Evolutionary conservation across 92 coral and sea anemone genomes (phyloP).

Genomic region (Umimayanthus chanpuru): DNA sequence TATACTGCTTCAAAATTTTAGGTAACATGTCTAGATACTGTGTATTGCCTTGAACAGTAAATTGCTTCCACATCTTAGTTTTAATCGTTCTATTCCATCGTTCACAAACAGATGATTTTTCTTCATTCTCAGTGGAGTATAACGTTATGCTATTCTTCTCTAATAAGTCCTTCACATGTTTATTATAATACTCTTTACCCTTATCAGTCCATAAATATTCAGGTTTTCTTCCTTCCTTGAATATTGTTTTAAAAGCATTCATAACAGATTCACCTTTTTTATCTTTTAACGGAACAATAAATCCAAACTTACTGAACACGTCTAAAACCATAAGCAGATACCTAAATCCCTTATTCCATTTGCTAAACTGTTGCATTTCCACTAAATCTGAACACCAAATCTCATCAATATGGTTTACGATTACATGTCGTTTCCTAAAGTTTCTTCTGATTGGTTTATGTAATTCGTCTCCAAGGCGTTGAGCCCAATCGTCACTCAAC

Average conservation of each 20-base stretch:
- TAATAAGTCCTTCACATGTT: too few species aligned
- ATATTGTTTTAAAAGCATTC: slow-evolving; percentile 46
- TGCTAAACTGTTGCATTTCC: slow-evolving; percentile 49
- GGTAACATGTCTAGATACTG: slow-evolving; percentile 55
- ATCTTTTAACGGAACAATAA: slow-evolving; percentile 66
- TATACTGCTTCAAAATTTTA: slow-evolving; percentile 50
- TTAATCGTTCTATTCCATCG: too few species aligned
- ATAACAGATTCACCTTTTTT: slow-evolving; percentile 58
- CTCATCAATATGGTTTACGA: slow-evolving; percentile 51
- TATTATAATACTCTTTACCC: too few species aligned
- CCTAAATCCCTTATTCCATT: slow-evolving; percentile 48
- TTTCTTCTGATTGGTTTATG: slow-evolving; percentile 55
- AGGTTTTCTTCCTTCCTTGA: too few species aligned
- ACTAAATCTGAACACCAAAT: slow-evolving; percentile 49
- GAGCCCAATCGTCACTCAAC: too few species aligned
- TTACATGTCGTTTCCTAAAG: slow-evolving; percentile 60
- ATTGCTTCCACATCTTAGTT: too few species aligned
- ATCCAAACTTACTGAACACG: slow-evolving; percentile 56
- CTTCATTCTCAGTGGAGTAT: slow-evolving; percentile 66
- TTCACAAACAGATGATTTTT: too few species aligned
- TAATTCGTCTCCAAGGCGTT: slow-evolving; percentile 46
- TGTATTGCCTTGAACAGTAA: too few species aligned
- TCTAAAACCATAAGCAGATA: slow-evolving; percentile 57
- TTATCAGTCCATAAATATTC: too few species aligned
- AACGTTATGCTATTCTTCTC: slow-evolving; percentile 49